Evolutionary conservation across 2,113 vertebrate species (phyloP), one percentile per base, ranked within the genome.

Genomic region (Rhynchomys soricoides): DNA sequence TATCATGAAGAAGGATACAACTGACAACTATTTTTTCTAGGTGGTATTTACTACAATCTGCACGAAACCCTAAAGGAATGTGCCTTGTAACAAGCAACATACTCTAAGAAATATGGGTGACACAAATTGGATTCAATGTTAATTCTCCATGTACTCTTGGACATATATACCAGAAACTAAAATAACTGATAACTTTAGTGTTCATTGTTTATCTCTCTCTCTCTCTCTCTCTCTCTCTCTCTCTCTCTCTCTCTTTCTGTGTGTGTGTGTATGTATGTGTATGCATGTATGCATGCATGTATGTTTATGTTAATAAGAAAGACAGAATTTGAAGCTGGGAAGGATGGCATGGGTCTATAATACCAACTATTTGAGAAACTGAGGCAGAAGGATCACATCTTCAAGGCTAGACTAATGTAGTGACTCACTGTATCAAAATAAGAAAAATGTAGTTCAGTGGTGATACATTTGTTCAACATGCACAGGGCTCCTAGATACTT

Each of bases 1-100:
- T 8, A 6, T 13, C 13, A 5, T 64, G 10, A 48, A 29, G 34
- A 40, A 64, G n/a, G 40, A 78, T 37, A 73, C 17, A 6, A 11
- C 16, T 0, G 0, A 50, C 5, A 95, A 43, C 16, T 37, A 8
- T 48, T 71, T 16, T 71, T 11, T 21, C 48, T 3, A 0, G 1
- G 43, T 29, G 62, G 45, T 26, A 7, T 71, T 21, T 2, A 37
- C 34, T 10, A 29, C 10, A 31, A 12, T 29, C 52, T 70, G 34
- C 1, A 0, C 16, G 43, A 37, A 43, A 75, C 43, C 21, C 62
- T 1, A 4, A 29, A 29, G 43, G 0, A 4, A 12, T 8, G 3
- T 37, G 5, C 40, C 3, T 50, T 77, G 7, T n/a, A 59, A 74
- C 40, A 55, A 59, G 17, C 5, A 19, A 82, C 48, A 2, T 71